Evolutionary conservation across 1,140 invertebrate genomes (phyloP), one percentile per base, ranked within the genome.

Genomic region (Cyrtorhinus lividipennis): DNA sequence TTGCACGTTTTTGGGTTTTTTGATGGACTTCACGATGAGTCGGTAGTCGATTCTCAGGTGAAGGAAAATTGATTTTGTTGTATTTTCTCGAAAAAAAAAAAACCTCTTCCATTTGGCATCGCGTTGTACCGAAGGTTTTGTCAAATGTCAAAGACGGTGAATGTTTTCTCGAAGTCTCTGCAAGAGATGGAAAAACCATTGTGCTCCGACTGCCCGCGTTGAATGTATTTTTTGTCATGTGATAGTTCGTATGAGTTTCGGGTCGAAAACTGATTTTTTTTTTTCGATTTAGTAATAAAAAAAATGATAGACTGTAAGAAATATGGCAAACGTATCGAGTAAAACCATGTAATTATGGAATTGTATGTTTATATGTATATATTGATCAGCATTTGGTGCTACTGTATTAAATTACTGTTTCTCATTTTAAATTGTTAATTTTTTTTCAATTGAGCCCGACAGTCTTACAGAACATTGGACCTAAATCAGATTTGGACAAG

Each of bases 101-200:
- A 20, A 53, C 48, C 48, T 53, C 48, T 53, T 53, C 48, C 48
- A 53, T 53, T 53, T 53, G 48, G 48, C 48, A 22, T 12, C n/a
- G 8, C 12, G 20, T 53, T 53, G 48, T 12, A 10, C 12, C 8
- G 48, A 53, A 20, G 8, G 48, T n/a, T n/a, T n/a, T 53, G 48
- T 53, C 48, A 53, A 53, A 53, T 53, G 48, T 53, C 48, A 53
- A 53, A 53, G 48, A 53, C 18, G 48, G 48, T 53, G 38, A 44
- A 44, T 10, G 8, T 44, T 44, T 44, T 8, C 8, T 10, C 8
- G n/a, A 44, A 44, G 8, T 10, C 38, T 44, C n/a, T 10, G 8
- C 8, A 44, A 8, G 38, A 44, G n/a, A 38, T 38, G 5, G 30
- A 38, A 38, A 38, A 38, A 38, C 5, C 5, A 38, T 5, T 5